Percentiles rank a stretch among this genome's conserved stretches.
These are phyloP conservation scores for Pempheris klunzingeri DNA, from an alignment of 2,797 vertebrate genomes.

Conservation along the genomic window DNA sequence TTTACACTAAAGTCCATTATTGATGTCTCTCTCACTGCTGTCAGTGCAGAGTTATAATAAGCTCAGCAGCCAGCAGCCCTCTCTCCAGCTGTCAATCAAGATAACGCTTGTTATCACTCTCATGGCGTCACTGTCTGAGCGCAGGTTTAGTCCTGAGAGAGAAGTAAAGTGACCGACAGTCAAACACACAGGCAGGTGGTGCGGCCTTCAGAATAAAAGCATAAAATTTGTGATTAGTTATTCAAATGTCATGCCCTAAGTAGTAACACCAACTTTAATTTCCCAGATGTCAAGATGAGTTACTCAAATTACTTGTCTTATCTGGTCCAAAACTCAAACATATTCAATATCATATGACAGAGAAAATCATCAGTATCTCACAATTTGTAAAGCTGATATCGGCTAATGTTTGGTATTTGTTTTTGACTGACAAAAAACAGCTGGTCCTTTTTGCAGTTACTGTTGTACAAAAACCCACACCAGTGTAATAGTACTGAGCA, in stretches of 20 bases:
- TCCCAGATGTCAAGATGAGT: neutral
- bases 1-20: neutral
- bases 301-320: neutral
- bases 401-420: neutral
- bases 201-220: slow-evolving; percentile 48
- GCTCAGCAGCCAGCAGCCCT: slow-evolving; percentile 23
- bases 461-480: neutral
- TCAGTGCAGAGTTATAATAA: slow-evolving; percentile 33
- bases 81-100: slow-evolving; percentile 55
- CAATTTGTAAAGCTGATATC: neutral
- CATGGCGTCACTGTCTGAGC: slow-evolving; percentile 36
- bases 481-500: neutral
- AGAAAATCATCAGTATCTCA: neutral
- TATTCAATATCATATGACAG: neutral
- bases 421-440: too few relatives aligned
- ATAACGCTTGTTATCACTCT: slow-evolving; percentile 40
- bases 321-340: neutral
- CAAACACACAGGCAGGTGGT: neutral
- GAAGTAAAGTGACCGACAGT: neutral
- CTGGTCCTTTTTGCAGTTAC: neutral
- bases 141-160: slow-evolving; percentile 7
- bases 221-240: neutral
- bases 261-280: neutral
- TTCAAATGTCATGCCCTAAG: too few relatives aligned
- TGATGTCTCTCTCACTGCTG: neutral